Conservation (phyloP, 2,797 vertebrate genomes). For the Aselliscus stoliczkanus region DNA sequence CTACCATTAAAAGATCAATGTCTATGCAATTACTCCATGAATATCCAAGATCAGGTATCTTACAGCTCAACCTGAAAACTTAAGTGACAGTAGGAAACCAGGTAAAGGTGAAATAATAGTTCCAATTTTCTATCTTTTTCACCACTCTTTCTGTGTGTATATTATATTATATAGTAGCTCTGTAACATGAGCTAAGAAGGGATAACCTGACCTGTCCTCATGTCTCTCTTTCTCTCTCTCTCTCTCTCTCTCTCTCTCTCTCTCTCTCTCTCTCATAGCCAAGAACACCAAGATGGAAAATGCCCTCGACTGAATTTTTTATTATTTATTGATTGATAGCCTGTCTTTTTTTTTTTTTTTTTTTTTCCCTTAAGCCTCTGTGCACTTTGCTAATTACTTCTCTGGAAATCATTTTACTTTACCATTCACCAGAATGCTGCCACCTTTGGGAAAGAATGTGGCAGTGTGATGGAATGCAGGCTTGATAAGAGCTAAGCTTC, state of each 20-base stretch:
- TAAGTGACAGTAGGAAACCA: background rate
- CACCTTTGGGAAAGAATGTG: conserved; percentile 54
- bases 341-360: background rate
- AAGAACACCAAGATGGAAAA: conserved; percentile 65
- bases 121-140: background rate
- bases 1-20: conserved; percentile 67
- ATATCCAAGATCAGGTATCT: conserved; percentile 41
- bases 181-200: background rate
- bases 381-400: conserved; percentile 72
- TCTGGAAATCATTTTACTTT: conserved; percentile 56
- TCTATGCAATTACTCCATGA: conserved; percentile 40
- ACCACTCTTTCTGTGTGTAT: background rate
- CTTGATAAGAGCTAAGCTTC: background rate
- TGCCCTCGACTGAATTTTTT: conserved; percentile 62
- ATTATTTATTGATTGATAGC: conserved; percentile 71
- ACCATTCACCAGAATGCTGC: conserved; percentile 20
- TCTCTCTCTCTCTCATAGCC: background rate
- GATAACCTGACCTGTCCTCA: conserved; percentile 7
- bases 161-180: background rate
- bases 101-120: background rate
- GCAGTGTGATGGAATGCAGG: background rate
- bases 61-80: conserved; percentile 6
- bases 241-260: background rate
- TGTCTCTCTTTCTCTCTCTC: background rate
- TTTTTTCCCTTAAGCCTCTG: background rate